A percentile compares a stretch with the other conserved stretches of the same genome.
These are phyloP conservation scores for Phrynosoma platyrhinos DNA, from an alignment of 2,113 vertebrate genomes.

Conservation along the genomic window DNA sequence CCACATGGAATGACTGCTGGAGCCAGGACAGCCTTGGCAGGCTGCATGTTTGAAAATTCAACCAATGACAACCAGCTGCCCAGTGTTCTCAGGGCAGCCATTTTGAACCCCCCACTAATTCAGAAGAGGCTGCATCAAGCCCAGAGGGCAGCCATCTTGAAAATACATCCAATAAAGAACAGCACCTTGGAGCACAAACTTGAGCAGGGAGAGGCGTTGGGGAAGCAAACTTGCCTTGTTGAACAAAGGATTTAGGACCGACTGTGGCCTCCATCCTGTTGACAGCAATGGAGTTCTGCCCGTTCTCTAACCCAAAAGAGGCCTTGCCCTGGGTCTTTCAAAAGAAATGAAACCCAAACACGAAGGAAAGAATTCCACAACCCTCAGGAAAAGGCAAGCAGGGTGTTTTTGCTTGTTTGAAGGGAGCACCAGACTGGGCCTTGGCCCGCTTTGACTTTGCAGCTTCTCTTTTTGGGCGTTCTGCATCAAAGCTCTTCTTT, in stretches of 20 bases:
- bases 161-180: accelerated
- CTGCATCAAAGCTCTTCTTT: slow-evolving; percentile 79
- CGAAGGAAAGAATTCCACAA: slow-evolving; percentile 57
- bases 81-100: not conserved
- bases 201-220: not conserved
- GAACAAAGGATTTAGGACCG: not conserved
- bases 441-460: not conserved
- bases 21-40: too few species aligned
- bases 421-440: slow-evolving; percentile 61
- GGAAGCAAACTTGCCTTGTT: not conserved
- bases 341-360: slow-evolving; percentile 52
- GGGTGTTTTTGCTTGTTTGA: slow-evolving; percentile 58
- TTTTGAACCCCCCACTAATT: not conserved
- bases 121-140: too few species aligned
- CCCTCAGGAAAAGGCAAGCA: slow-evolving; percentile 47
- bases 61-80: not conserved
- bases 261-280: slow-evolving; percentile 10
- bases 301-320: not conserved
- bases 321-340: slow-evolving; percentile 34
- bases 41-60: not conserved
- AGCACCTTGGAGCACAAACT: not conserved
- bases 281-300: not conserved
- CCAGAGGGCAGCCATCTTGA: not conserved
- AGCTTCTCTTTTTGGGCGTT: slow-evolving; percentile 32
- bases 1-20: too few species aligned